Evolutionary conservation across 2,113 vertebrate genomes (phyloP), one percentile per base, ranked within the genome.

Genomic region (Cyanistes caeruleus): DNA sequence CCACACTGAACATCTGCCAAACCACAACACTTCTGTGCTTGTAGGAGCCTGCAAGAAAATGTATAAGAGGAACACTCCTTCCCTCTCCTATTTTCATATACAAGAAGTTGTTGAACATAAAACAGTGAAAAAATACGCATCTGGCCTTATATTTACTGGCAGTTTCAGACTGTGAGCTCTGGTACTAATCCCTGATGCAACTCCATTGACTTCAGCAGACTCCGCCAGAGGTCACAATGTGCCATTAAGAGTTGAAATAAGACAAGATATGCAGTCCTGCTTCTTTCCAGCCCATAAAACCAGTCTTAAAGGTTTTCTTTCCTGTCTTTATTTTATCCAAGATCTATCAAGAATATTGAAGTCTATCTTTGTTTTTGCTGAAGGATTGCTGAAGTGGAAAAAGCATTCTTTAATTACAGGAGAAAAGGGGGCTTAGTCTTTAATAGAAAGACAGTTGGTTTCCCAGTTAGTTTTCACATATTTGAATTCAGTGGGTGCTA

Each of bases 291-390:
- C 20, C 30, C 52, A 83, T 90, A 95, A 96, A 96, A 79, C 13
- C 25, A 68, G 30, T 39, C 35, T 85, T 70, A 89, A 94, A 94
- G 21, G 7, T 85, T 96, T 89, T 91, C 35, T 89, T 93, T 83
- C 20, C 43, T 87, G 62, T 46, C 68, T 85, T 90, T 30, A 52
- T 80, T 95, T 91, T 85, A 90, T 80, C 55, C 51, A 85, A 91
- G 69, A 87, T 69, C 87, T 88, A 94, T 93, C 53, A 94, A 84
- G 70, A 89, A 76, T 93, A 94, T 89, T 89, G 90, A 95, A 46
- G 77, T 87, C 43, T 91, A 25, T 78, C 89, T 84, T 91, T 87
- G 58, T 44, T 96, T 93, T 80, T 90, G 6, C 30, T 88, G 78
- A 93, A 93, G 51, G 59, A 80, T 22, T 79, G 70, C 31, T 62